Evolutionary conservation across 2,888 invertebrate genomes (phyloP).

Genomic region (Hemistola chrysoprasaria): DNA sequence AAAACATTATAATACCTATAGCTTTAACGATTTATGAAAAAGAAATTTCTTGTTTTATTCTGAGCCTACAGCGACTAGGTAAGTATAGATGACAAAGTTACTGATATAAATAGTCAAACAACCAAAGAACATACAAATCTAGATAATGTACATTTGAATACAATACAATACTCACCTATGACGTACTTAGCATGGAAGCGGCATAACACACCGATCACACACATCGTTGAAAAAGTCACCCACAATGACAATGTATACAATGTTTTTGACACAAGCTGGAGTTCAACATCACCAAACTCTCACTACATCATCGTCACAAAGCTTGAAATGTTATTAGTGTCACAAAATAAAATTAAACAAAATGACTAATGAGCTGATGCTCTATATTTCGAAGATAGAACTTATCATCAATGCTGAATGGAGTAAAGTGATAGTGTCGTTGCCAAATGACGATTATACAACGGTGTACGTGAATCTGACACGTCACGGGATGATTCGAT

Average conservation of each 20-base stretch:
- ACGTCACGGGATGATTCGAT: slow-evolving; percentile 38
- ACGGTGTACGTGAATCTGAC: slow-evolving; percentile 22
- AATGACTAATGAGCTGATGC: slow-evolving; percentile 18
- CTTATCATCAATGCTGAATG: slow-evolving; percentile 25
- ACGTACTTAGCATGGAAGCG: slow-evolving; percentile 74
- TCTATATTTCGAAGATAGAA: slow-evolving; percentile 25
- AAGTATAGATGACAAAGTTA: no score
- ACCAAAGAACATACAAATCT: no score
- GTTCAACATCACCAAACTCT: slow-evolving; percentile 4
- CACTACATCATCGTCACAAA: slow-evolving; percentile 11
- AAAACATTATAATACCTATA: no score
- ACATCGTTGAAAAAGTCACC: slow-evolving; percentile 43
- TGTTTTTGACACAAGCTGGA: slow-evolving; percentile 2
- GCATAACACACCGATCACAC: slow-evolving; percentile 75
- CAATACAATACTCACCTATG: slow-evolving; percentile 70
- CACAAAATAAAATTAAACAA: slow-evolving; percentile 13
- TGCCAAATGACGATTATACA: slow-evolving; percentile 32
- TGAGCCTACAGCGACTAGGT: no score
- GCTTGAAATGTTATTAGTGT: slow-evolving; percentile 19
- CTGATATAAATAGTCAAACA: no score
- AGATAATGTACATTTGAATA: no score
- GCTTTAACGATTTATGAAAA: no score
- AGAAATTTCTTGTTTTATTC: no score
- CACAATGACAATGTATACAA: background rate
- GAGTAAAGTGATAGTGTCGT: slow-evolving; percentile 22